A percentile compares a stretch with the other conserved stretches of the same genome.
These are phyloP conservation scores for Drymodes brunneopygia DNA, from an alignment of 2,113 vertebrate genomes.

Conservation along the genomic window DNA sequence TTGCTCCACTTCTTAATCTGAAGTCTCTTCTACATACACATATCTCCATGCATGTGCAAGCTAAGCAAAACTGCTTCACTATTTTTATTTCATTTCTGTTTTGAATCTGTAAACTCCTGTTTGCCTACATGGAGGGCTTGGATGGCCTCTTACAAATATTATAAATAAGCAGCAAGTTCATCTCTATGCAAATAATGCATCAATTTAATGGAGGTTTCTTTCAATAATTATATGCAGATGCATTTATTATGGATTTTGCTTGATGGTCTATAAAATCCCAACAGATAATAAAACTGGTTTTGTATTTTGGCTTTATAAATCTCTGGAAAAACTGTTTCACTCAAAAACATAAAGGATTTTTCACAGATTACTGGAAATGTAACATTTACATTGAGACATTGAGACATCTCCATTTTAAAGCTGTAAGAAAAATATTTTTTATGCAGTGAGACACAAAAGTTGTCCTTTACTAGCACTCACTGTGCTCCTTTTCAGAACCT, in stretches of 20 bases:
- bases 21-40: not conserved
- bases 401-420: not conserved
- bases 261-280: not conserved
- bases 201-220: not conserved
- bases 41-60: not conserved
- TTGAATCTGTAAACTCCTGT: not conserved
- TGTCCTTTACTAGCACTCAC: not conserved
- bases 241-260: not conserved
- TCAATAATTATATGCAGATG: not conserved
- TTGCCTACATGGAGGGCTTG: not conserved
- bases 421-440: not conserved
- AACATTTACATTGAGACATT: not conserved
- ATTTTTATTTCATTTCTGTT: not conserved
- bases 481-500: not conserved
- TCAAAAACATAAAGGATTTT: conserved; percentile 50
- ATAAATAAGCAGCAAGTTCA: not conserved
- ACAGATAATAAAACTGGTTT: not conserved
- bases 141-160: not conserved
- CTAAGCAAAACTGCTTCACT: not conserved
- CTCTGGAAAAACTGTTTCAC: not conserved
- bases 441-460: not conserved
- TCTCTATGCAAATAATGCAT: not conserved
- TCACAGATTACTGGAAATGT: not conserved
- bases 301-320: not conserved
- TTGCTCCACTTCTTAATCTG: not conserved